Percentiles rank a stretch among this genome's conserved stretches.
Evolutionary conservation across 1,140 invertebrate species (phyloP).

Genomic region (Drosophila repletoides): DNA sequence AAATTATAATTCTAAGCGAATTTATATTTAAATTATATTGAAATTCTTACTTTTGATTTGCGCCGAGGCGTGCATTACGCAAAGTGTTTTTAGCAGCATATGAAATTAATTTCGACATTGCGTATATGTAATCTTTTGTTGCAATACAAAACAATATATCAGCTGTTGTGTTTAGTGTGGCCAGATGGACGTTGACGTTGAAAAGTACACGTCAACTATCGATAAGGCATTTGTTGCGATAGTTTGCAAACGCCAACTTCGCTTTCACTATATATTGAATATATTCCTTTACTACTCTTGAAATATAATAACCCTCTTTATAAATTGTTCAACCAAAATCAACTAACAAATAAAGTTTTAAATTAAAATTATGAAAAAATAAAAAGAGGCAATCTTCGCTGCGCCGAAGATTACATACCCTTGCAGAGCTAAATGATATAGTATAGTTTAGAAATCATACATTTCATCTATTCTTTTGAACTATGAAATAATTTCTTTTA

Average conservation of each 20-base stretch:
- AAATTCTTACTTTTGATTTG: conserved; percentile 19
- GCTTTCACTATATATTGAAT: not conserved
- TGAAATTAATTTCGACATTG: conserved; percentile 62
- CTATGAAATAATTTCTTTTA: no score
- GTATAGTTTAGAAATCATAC: no score
- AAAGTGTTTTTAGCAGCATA: conserved; percentile 37
- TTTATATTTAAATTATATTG: not conserved
- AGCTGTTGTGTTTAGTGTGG: conserved; percentile 26
- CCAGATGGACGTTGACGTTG: conserved; percentile 14
- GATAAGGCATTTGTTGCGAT: not conserved
- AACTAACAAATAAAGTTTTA: no score
- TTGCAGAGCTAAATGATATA: no score
- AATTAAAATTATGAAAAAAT: no score
- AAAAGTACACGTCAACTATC: not conserved
- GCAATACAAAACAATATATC: conserved; percentile 51
- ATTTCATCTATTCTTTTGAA: no score
- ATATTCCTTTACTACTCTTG: no score
- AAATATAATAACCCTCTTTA: no score
- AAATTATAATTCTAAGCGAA: no score
- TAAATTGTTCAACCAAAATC: no score
- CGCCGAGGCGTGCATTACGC: conserved; percentile 40
- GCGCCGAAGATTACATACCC: no score
- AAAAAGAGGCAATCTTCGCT: no score
- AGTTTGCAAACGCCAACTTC: not conserved
- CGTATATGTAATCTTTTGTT: conserved; percentile 31